Evolutionary conservation across 2,888 invertebrate genomes (phyloP).

Genomic region (Magallana nippona): DNA sequence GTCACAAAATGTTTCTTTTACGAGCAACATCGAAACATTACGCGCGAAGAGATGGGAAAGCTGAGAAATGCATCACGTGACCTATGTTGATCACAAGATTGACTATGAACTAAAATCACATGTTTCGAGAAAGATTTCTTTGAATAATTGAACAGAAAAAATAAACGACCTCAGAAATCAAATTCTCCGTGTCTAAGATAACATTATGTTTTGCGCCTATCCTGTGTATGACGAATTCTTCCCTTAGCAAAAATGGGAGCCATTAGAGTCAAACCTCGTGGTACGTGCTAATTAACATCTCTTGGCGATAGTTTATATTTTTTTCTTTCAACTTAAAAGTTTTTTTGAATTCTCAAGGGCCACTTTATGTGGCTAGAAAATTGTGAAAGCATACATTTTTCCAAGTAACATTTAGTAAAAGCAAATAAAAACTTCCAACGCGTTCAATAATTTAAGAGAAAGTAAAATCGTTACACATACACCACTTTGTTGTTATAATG

Average conservation of each 20-base stretch:
- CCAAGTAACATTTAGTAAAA: not conserved
- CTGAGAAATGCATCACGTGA: slow-evolving; percentile 30
- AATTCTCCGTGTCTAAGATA: slow-evolving; percentile 16
- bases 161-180: slow-evolving; percentile 26
- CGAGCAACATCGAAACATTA: slow-evolving; percentile 6
- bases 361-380: not conserved
- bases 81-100: not conserved
- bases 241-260: not conserved
- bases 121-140: not conserved
- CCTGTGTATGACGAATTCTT: slow-evolving; percentile 34
- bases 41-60: slow-evolving; percentile 21
- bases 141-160: slow-evolving; percentile 32
- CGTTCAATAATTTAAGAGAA: not conserved
- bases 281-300: slow-evolving; percentile 25
- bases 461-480: not conserved
- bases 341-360: not conserved
- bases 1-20: slow-evolving; percentile 32
- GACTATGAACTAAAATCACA: slow-evolving; percentile 21
- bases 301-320: slow-evolving; percentile 22
- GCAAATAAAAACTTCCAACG: not conserved
- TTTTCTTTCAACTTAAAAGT: not conserved
- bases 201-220: slow-evolving; percentile 28
- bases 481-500: no score
- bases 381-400: slow-evolving; percentile 1
- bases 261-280: not conserved